Evolutionary conservation across 2,888 invertebrate genomes (phyloP).

Genomic region (Crocallis elinguaria): DNA sequence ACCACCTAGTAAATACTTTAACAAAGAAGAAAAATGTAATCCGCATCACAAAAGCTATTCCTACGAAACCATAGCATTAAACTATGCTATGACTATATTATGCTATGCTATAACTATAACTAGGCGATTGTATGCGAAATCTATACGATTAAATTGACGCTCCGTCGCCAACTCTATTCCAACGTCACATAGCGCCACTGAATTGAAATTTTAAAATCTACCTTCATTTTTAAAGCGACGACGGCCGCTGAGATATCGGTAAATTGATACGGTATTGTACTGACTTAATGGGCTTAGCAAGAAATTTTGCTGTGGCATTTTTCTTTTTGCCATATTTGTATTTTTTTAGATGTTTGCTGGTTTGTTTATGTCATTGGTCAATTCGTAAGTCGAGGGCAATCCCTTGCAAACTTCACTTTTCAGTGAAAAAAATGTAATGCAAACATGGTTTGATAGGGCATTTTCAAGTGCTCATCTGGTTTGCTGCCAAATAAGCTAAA

Average conservation of each 20-base stretch:
- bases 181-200: conserved; percentile 51
- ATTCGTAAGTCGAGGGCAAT: no score
- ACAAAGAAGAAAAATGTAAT: background rate
- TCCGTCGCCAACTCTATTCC: conserved; percentile 60
- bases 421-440: no score
- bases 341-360: no score
- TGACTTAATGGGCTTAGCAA: conserved; percentile 22
- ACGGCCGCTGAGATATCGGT: conserved; percentile 31
- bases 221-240: conserved; percentile 42
- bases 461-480: no score
- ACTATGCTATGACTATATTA: no score
- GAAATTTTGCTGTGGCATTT: conserved; percentile 8
- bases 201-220: conserved; percentile 64
- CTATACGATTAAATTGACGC: conserved; percentile 81
- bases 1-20: no score
- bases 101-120: conserved; percentile 23
- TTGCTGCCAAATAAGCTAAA: no score
- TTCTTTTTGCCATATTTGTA: background rate
- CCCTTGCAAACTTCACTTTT: no score
- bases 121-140: conserved; percentile 60
- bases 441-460: no score
- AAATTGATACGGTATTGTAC: conserved; percentile 34
- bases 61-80: conserved; percentile 20
- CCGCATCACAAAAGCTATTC: background rate
- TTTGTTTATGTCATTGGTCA: no score